Evolutionary conservation across 1,140 invertebrate species (phyloP), one percentile per base, ranked within the genome.

Genomic region (Sarcophaga bullata): DNA sequence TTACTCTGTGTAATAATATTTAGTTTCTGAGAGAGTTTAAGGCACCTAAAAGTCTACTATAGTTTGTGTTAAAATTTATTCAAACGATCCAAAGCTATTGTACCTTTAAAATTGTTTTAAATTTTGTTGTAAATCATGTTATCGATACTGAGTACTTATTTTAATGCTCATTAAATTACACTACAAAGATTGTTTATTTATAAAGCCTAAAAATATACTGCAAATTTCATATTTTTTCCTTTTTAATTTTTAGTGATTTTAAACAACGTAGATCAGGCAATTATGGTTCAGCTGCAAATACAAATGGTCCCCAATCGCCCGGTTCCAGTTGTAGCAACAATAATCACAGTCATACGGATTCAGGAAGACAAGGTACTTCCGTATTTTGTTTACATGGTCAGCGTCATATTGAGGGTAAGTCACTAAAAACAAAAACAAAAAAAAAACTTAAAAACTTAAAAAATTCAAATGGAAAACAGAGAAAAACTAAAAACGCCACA

Each of bases 341-440:
- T 78, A 80, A 80, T 37, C 58, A 83, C 50, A 83, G 80, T 62
- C 80, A 80, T 80, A 47, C 82, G 15, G 78, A 73, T 7, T 17
- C 76, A 75, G 68, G 17, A 37, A 15, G 17, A 48, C 68, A 47
- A 81, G 48, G 68, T 58, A 52, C 80, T 19, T 80, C 46, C 0
- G 49, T 82, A 78, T 82, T 80, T 54, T 80, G 78, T 47, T 58
- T 83, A 49, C 82, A 83, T 73, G 82, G 82, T 17, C 76, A 25
- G 46, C n/a, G 13, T 6, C 47, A 75, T 50, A 83, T 83, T 46
- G 82, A 83, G 80, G 49, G 82, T 83, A 80, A 83, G 82, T 81
- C 48, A 25, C 37, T 37, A 25, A 80, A 62, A 25, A 8, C 13
- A 76, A 49, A 15, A n/a, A 5, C 7, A 48, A 73, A 73, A 73